Evolutionary conservation across 2,888 invertebrate species (phyloP).

Genomic region (Drosophila rubida): DNA sequence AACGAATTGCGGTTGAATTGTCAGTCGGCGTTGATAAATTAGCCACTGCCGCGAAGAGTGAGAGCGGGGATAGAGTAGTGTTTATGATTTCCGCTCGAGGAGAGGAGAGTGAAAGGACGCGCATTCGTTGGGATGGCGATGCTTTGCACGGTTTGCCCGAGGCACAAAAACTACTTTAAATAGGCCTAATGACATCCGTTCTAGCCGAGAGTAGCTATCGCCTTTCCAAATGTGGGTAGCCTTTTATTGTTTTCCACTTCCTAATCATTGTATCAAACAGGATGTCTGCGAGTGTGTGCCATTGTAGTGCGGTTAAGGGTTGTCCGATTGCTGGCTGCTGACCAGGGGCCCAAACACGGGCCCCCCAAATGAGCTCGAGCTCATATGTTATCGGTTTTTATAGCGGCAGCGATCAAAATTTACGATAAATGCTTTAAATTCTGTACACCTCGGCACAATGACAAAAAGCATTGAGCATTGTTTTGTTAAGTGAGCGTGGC

Average conservation of each 20-base stretch:
- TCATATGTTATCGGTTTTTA: conserved; percentile 62
- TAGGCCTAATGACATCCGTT: conserved; percentile 79
- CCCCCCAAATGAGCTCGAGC: conserved; percentile 28
- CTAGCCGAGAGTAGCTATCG: conserved; percentile 40
- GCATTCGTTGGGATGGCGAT: conserved; percentile 15
- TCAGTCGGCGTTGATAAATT: conserved; percentile 52
- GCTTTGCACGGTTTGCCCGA: conserved; percentile 51
- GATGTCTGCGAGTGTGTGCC: conserved; percentile 46
- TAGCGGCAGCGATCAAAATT: conserved; percentile 74
- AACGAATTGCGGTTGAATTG: conserved; percentile 61
- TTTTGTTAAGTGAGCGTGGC: conserved; percentile 80
- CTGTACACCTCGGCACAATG: conserved; percentile 63
- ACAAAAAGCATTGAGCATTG: conserved; percentile 53
- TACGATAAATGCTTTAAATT: conserved; percentile 81
- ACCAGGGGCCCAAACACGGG: conserved; percentile 46
- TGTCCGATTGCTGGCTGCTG: conserved; percentile 45
- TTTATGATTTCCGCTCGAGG: conserved; percentile 55
- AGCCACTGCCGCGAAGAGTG: conserved; percentile 8
- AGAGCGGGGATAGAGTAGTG: conserved; percentile 48
- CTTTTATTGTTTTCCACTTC: conserved; percentile 81
- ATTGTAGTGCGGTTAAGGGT: conserved; percentile 67
- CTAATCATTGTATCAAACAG: conserved; percentile 72
- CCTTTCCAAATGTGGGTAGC: conserved; percentile 57
- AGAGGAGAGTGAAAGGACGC: conserved; percentile 9
- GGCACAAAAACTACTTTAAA: conserved; percentile 70